Evolutionary conservation across 2,113 vertebrate genomes (phyloP).

Genomic region (Symphodus melops): DNA sequence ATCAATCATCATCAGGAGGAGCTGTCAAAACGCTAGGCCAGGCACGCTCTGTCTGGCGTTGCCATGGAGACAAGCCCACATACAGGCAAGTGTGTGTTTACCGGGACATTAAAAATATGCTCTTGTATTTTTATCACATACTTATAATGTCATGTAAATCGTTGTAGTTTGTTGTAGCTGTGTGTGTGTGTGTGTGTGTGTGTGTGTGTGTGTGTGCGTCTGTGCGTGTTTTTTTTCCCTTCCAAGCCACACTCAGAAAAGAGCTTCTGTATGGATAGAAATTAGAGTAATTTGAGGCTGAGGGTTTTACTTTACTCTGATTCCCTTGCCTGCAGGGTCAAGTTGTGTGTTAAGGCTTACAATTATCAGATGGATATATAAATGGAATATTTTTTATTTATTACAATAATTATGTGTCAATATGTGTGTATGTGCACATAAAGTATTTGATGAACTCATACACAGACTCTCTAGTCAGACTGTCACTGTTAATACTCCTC

Average conservation of each 20-base stretch:
- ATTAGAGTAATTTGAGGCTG: constrained; percentile 49
- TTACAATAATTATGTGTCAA: constrained; percentile 37
- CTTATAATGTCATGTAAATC: constrained; percentile 51
- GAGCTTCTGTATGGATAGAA: constrained; percentile 45
- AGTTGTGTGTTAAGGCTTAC: constrained; percentile 35
- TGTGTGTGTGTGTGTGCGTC: constrained; percentile 1
- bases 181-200: constrained; percentile 17
- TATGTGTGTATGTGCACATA: constrained; percentile 38
- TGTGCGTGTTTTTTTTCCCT: constrained; percentile 27
- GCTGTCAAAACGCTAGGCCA: constrained; percentile 67
- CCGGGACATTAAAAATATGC: constrained; percentile 73
- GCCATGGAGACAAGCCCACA: constrained; percentile 79
- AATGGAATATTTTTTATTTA: constrained; percentile 47
- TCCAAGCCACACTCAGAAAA: constrained; percentile 41
- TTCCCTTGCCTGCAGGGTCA: constrained; percentile 37
- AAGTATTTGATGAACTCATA: constrained; percentile 69
- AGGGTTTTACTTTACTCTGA: constrained; percentile 43
- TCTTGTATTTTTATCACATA: constrained; percentile 62
- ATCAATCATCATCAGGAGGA: constrained; percentile 81
- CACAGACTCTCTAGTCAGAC: constrained; percentile 66
- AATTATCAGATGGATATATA: constrained; percentile 55
- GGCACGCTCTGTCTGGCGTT: constrained; percentile 70
- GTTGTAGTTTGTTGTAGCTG: constrained; percentile 24
- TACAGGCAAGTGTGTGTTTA: constrained; percentile 72
- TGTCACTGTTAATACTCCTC: constrained; percentile 68